Conservation (phyloP, 2,113 vertebrate species). For the Sylvilagus bachmani region DNA sequence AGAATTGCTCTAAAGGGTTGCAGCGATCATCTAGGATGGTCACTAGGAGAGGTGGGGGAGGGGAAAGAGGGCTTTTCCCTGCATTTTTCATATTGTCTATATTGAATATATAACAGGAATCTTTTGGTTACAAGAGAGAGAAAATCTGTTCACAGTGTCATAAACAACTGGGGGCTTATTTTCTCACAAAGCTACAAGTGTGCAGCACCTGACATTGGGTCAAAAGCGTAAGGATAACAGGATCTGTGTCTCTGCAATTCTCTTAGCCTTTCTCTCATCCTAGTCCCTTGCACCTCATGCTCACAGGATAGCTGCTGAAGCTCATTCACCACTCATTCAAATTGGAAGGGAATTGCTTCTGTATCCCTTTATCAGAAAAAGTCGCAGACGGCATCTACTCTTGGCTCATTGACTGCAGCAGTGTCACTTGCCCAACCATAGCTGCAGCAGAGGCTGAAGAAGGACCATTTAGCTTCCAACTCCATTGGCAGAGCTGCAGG, state of each 20-base stretch:
- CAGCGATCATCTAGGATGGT: not conserved
- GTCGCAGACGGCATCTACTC: not conserved
- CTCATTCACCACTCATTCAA: not conserved
- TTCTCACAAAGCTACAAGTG: not conserved
- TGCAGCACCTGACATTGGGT: not conserved
- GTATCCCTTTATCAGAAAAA: constrained; percentile 1
- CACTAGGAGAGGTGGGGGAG: not conserved
- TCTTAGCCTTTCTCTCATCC: not conserved
- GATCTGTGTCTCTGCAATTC: not conserved
- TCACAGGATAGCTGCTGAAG: not conserved
- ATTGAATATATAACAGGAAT: constrained; percentile 30
- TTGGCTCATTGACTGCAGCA: not conserved
- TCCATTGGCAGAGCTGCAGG: not conserved
- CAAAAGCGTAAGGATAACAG: not conserved
- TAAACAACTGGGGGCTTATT: constrained; percentile 38
- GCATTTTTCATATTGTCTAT: constrained; percentile 33
- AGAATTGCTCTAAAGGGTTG: not conserved
- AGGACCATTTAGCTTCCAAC: not conserved
- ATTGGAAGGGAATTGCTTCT: not conserved
- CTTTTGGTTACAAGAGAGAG: not conserved
- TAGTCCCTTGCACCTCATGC: not conserved
- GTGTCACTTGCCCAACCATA: not conserved
- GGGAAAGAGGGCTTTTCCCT: not conserved
- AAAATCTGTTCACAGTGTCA: constrained; percentile 5
- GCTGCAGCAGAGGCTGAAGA: not conserved